Evolutionary conservation across 2,888 invertebrate genomes (phyloP).

Genomic region (Mimas tiliae): DNA sequence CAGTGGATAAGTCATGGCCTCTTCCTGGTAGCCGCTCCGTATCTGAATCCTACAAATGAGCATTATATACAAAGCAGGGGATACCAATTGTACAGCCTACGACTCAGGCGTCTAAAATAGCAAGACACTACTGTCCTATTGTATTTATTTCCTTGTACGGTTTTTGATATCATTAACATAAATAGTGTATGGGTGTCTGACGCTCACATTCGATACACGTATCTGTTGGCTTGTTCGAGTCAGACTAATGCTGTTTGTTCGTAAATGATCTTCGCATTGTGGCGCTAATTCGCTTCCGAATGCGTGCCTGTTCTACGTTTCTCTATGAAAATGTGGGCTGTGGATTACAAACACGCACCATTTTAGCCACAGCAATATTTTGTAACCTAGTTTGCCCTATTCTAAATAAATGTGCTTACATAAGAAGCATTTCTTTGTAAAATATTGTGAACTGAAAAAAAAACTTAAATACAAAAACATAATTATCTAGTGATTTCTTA

Average conservation of each 20-base stretch:
- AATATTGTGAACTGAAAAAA: too few relatives aligned
- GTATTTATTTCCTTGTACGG: slow-evolving; percentile 81
- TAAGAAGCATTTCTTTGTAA: not conserved
- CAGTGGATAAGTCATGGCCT: slow-evolving; percentile 71
- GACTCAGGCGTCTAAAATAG: slow-evolving; percentile 75
- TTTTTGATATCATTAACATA: slow-evolving; percentile 81
- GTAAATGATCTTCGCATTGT: slow-evolving; percentile 53
- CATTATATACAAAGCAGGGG: slow-evolving; percentile 79
- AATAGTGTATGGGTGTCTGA: slow-evolving; percentile 69
- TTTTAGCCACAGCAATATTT: not conserved
- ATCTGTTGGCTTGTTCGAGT: slow-evolving; percentile 61
- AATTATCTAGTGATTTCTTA: too few relatives aligned
- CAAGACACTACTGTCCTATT: slow-evolving; percentile 80
- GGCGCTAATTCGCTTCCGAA: slow-evolving; percentile 58
- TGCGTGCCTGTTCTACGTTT: slow-evolving; percentile 42
- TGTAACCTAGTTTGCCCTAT: not conserved
- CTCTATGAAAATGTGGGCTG: slow-evolving; percentile 35
- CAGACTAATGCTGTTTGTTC: slow-evolving; percentile 49
- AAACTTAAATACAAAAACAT: too few relatives aligned
- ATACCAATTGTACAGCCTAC: slow-evolving; percentile 72
- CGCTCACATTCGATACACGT: slow-evolving; percentile 74
- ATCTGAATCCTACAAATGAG: slow-evolving; percentile 78
- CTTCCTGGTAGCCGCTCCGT: slow-evolving; percentile 73
- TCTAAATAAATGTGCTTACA: not conserved
- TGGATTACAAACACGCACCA: slow-evolving; percentile 39